Evolutionary conservation across 2,797 vertebrate species (phyloP), one percentile per base, ranked within the genome.

Genomic region (Schizopygopsis malacanthus): DNA sequence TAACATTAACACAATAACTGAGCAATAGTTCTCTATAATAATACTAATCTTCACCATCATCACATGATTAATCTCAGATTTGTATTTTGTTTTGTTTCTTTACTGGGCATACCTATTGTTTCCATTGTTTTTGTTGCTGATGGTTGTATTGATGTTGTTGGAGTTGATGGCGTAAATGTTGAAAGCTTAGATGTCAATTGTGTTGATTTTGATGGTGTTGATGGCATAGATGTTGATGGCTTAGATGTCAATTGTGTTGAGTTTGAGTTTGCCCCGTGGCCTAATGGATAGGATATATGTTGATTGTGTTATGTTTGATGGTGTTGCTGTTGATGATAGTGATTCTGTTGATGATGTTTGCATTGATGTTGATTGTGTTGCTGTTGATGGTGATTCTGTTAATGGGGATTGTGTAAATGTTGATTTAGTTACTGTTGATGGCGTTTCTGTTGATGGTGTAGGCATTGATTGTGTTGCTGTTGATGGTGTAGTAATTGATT

Each of bases 141-240:
- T 71, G 39, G 2, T n/a, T 22, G 2, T 70, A 2, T 12, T 43
- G 20, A 28, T 28, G 28, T 28, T 28, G 28, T 28, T 28, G 28
- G 28, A 28, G 28, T 28, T 28, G 1, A 28, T 28, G 28, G 28
- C 28, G 28, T 28, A 28, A 28, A 28, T 28, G 28, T 28, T 28
- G 28, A 28, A 1, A 1, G 8, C 1, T 8, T 3, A 10, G 54
- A 4, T n/a, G 22, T n/a, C 10, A 22, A n/a, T 4, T 1, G 3
- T 11, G 25, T 13, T 63, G 25, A 6, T 6, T 4, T 12, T 61
- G n/a, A 12, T 25, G 2, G n/a, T 12, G 9, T 5, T 13, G 45
- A n/a, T 59, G 22, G 8, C 5, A 0, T 28, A n/a, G 20, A n/a
- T n/a, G 54, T 22, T 28, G n/a, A 4, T 61, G 56, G 1, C 1